A percentile compares a stretch with the other conserved stretches of the same genome.
Evolutionary conservation across 2,113 vertebrate genomes (phyloP).

Genomic region (Tragelaphus buxtoni): DNA sequence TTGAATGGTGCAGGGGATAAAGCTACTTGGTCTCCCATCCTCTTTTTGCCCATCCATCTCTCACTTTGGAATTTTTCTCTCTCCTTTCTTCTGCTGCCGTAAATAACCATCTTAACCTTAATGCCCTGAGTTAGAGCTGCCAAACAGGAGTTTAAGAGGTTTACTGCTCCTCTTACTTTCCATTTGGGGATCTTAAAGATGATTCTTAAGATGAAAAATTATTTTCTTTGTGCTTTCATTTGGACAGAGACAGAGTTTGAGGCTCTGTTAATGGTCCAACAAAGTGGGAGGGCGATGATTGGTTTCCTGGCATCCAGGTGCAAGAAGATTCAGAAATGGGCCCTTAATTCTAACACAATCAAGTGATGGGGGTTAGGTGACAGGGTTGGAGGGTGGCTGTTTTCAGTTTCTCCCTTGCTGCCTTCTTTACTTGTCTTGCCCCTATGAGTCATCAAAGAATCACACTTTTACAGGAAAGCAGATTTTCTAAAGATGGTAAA

Average conservation of each 20-base stretch:
- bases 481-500: slow-evolving; percentile 59
- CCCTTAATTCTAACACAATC: slow-evolving; percentile 18
- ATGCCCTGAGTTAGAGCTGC: slow-evolving; percentile 36
- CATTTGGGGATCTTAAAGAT: slow-evolving; percentile 63
- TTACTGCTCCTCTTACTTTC: slow-evolving; percentile 51
- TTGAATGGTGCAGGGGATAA: not conserved
- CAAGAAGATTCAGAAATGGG: slow-evolving; percentile 1
- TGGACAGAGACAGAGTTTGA: slow-evolving; percentile 49
- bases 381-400: not conserved
- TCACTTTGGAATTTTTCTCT: slow-evolving; percentile 25
- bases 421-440: slow-evolving; percentile 40
- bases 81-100: not conserved
- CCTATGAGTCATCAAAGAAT: slow-evolving; percentile 44
- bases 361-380: not conserved
- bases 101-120: slow-evolving; percentile 65
- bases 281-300: slow-evolving; percentile 43
- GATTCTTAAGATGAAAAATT: slow-evolving; percentile 51
- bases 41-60: not conserved
- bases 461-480: slow-evolving; percentile 5
- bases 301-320: slow-evolving; percentile 33
- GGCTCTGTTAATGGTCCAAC: slow-evolving; percentile 39
- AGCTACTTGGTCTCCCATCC: not conserved
- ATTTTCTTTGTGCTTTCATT: slow-evolving; percentile 55
- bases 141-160: slow-evolving; percentile 49
- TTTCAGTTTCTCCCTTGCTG: not conserved